Base-by-base conservation (phyloP, 2,888 invertebrate genomes). In the Chaetoderma sp. region DNA sequence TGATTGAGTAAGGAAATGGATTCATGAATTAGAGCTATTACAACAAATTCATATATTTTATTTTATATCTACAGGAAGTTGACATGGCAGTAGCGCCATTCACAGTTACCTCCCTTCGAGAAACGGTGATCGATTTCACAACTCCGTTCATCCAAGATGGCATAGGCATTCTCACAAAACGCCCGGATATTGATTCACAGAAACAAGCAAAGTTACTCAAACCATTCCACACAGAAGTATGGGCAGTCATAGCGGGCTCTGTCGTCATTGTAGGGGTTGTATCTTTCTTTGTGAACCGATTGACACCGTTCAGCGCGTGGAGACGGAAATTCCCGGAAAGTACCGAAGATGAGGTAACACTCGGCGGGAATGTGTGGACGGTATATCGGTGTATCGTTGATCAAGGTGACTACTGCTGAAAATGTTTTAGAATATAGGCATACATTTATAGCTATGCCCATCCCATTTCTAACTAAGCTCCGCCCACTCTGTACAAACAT, bases 41-140 rank as follows among this genome's bases (percentile, higher is more conserved):
- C n/a, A n/a, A n/a, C n/a, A n/a, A n/a, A n/a, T n/a, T n/a, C n/a
- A n/a, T n/a, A n/a, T n/a, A n/a, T n/a, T n/a, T n/a, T n/a, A n/a
- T n/a, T n/a, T n/a, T n/a, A n/a, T n/a, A n/a, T n/a, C 32, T 52
- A 10, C 32, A 52, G 52, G 52, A 32, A 32, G 52, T 23, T 3
- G 4, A 52, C 28, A 52, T 52, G 52, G 52, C 52, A 4, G 32
- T 52, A n/a, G 52, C 30, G 8, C 52, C 52, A 4, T 18, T 52
- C 2, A 25, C 52, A 3, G 32, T 52, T 10, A 52, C 52, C 21
- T 25, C 52, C 13, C 52, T 28, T 16, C 23, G 52, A n/a, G 52
- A 52, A 28, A 16, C 16, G 4, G 28, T 52, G n/a, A 52, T 52
- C 18, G 52, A 52, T 28, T 52, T 52, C 52, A 52, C 52, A 33